Conservation (phyloP, 2,888 invertebrate genomes). For the Timema cristinae region DNA sequence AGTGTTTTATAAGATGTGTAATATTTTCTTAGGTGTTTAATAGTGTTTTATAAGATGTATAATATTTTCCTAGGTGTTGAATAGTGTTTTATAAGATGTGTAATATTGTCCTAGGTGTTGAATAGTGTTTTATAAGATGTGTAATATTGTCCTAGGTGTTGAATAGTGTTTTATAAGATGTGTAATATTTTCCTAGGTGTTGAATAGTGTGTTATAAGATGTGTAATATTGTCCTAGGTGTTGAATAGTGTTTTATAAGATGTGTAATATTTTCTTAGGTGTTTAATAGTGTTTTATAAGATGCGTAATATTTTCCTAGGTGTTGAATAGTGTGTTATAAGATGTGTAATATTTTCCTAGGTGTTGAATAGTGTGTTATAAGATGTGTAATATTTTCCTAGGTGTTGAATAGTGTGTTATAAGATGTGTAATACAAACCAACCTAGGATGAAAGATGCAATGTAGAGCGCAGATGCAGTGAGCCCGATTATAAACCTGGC, state of each 20-base stretch:
- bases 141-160: too few species aligned
- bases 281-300: too few species aligned
- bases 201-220: not conserved
- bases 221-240: too few species aligned
- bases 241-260: not conserved
- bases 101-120: too few species aligned
- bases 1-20: not conserved
- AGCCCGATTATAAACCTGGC: slow-evolving; percentile 64
- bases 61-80: too few species aligned
- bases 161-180: not conserved
- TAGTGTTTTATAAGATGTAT: not conserved
- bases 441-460: slow-evolving; percentile 74
- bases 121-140: not conserved
- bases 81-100: not conserved
- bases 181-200: too few species aligned
- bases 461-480: slow-evolving; percentile 70
- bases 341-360: slow-evolving; percentile 8
- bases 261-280: too few species aligned
- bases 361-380: too few species aligned
- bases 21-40: too few species aligned
- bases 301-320: slow-evolving; percentile 1
- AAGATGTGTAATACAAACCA: slow-evolving; percentile 7
- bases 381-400: slow-evolving; percentile 2
- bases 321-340: too few species aligned
- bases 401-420: too few species aligned